Evolutionary conservation across 2,888 invertebrate genomes (phyloP).

Genomic region (Tetrapedia diversipes): DNA sequence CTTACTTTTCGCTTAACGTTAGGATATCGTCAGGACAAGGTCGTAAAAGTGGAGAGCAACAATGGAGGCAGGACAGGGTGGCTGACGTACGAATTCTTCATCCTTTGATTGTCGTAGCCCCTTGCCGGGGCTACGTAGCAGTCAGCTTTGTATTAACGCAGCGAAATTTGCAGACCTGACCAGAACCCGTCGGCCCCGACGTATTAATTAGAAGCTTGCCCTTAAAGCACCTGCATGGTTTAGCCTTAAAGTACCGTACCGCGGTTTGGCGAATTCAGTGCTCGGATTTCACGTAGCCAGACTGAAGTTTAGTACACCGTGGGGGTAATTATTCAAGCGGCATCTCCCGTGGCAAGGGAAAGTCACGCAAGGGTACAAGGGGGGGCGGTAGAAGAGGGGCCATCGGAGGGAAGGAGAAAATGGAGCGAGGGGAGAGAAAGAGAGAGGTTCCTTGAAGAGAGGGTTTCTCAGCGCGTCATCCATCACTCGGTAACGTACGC

Average conservation of each 20-base stretch:
- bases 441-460: slow-evolving; percentile 51
- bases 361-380: slow-evolving; percentile 75
- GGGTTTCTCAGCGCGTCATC: slow-evolving; percentile 75
- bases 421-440: slow-evolving; percentile 31
- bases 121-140: background rate
- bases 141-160: slow-evolving; percentile 59
- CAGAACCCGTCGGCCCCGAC: slow-evolving; percentile 57
- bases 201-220: slow-evolving; percentile 78
- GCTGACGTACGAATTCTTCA: slow-evolving; percentile 22
- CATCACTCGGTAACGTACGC: slow-evolving; percentile 77
- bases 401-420: slow-evolving; percentile 33
- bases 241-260: slow-evolving; percentile 76
- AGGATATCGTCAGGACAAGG: background rate
- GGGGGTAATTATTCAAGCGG: slow-evolving; percentile 82
- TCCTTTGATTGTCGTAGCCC: slow-evolving; percentile 58
- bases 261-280: slow-evolving; percentile 78
- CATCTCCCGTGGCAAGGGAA: slow-evolving; percentile 76
- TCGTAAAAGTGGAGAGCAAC: background rate
- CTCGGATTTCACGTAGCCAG: slow-evolving; percentile 79
- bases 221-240: slow-evolving; percentile 77
- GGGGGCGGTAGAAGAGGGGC: slow-evolving; percentile 35
- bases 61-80: background rate
- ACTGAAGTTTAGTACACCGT: slow-evolving; percentile 77
- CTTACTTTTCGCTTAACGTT: background rate
- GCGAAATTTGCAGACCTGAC: slow-evolving; percentile 65